phyloP scores from a whole-genome alignment of 2,797 vertebrate genomes.

The Sebastes hopkinsi region DNA sequence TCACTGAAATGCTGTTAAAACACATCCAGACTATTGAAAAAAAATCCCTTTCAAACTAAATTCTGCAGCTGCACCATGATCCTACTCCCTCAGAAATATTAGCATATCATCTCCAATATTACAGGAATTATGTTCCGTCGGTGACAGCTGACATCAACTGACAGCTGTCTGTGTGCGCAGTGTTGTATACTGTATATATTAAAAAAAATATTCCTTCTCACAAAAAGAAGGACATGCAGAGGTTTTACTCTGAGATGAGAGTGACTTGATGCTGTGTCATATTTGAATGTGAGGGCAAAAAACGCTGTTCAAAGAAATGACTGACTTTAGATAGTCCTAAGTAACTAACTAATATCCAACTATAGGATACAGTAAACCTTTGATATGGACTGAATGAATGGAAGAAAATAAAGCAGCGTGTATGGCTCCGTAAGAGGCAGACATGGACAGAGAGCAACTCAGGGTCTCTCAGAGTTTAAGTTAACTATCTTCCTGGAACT shows the following conservation, averaged over 20 bases:
- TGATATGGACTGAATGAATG: background rate
- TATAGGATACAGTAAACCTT: background rate
- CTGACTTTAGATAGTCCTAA: background rate
- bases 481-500: too few species aligned
- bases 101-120: background rate
- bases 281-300: background rate
- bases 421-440: background rate
- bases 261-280: background rate
- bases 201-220: background rate
- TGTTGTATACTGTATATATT: background rate
- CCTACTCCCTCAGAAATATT: background rate
- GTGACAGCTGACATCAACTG: background rate
- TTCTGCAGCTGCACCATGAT: background rate
- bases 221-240: background rate
- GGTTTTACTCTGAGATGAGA: background rate
- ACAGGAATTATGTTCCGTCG: background rate
- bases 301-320: too few species aligned
- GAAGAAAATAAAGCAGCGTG: background rate
- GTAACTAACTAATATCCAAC: background rate
- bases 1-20: background rate
- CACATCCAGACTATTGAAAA: background rate
- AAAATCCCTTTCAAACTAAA: background rate
- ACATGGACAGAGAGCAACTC: background rate
- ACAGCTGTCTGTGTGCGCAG: background rate
- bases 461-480: background rate